Evolutionary conservation across 2,797 vertebrate species (phyloP), one percentile per base, ranked within the genome.

Genomic region (Acrossocheilus fasciatus): DNA sequence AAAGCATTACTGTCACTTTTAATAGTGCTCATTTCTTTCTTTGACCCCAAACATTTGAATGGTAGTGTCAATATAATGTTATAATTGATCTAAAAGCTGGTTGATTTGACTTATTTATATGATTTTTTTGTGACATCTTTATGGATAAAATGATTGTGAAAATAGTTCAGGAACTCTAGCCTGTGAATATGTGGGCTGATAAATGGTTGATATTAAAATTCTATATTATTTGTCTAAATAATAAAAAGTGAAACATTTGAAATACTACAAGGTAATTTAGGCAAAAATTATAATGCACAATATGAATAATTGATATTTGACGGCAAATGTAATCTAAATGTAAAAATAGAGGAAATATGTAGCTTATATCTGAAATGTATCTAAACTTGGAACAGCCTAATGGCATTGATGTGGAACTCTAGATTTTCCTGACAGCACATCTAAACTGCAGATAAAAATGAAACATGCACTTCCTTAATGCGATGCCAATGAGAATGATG

Each of bases 401-500:
- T 77, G 36, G 34, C 66, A 50, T 69, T 18, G 64, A 77, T 43
- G 20, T 52, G 23, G 59, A 52, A 10, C 18, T 66, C 30, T 66
- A 39, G 43, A 36, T 52, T 43, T 66, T 66, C 20, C 59, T 69
- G 74, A 84, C 74, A 84, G 74, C 62, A 68, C 23, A 50, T 52
- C 45, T 77, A 76, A 54, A 84, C 83, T 68, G 45, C 62, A 69
- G 45, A 84, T 77, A 43, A 76, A 81, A 43, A 75, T 57, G 17
- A 68, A 68, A 81, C 52, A 47, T 62, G 41, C 26, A 15, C 34
- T 30, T 47, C 75, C 34, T 36, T 73, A 70, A 78, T 54, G 45
- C 36, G 6, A 66, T 80, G 43, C 59, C 87, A 39, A 14, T 82
- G 45, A 86, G 69, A 77, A 72, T 79, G 57, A 86, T 78, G 36